These are phyloP conservation scores for Hapalemur alaotrensis DNA, from an alignment of 2,797 vertebrate genomes.

Conservation along the genomic window DNA sequence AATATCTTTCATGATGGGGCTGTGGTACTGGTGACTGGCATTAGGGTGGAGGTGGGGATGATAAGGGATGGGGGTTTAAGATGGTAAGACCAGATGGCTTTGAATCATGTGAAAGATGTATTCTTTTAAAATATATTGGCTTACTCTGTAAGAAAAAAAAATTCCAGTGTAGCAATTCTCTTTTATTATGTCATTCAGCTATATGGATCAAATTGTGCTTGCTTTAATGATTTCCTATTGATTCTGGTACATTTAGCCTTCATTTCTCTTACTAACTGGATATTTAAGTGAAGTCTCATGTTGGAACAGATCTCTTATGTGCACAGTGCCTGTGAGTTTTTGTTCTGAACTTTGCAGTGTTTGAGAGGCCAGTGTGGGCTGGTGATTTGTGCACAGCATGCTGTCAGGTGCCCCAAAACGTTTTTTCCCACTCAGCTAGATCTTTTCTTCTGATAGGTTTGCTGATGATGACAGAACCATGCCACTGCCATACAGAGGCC, in stretches of 20 bases:
- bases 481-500: slow-evolving; percentile 86
- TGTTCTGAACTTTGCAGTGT: not conserved
- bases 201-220: not conserved
- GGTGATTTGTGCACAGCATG: not conserved
- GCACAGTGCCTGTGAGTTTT: not conserved
- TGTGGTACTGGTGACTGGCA: not conserved
- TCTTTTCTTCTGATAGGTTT: slow-evolving; percentile 81
- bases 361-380: not conserved
- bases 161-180: not conserved
- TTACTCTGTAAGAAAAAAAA: not conserved
- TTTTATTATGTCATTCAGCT: not conserved
- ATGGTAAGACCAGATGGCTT: not conserved
- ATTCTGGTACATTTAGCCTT: not conserved
- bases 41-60: not conserved
- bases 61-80: not conserved
- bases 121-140: not conserved
- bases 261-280: not conserved
- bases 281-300: not conserved
- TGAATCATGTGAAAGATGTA: not conserved
- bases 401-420: not conserved
- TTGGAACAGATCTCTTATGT: not conserved
- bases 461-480: slow-evolving; percentile 86
- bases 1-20: not conserved
- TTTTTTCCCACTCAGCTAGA: not conserved
- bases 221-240: not conserved